These are phyloP conservation scores for Plecotus auritus DNA, from an alignment of 2,113 vertebrate genomes.

Conservation along the genomic window DNA sequence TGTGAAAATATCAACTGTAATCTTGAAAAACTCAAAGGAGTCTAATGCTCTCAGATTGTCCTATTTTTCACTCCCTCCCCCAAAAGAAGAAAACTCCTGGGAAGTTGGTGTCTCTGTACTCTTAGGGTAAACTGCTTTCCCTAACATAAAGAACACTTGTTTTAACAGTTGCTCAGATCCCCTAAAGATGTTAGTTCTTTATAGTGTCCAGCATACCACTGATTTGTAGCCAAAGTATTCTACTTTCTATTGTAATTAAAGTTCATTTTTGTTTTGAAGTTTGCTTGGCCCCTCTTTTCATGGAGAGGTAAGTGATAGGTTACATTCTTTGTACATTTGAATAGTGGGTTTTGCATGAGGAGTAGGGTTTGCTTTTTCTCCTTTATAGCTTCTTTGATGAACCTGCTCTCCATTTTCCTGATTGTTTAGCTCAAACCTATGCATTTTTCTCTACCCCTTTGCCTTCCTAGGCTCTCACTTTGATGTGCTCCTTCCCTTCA, in stretches of 20 bases:
- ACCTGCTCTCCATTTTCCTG: constrained; percentile 38
- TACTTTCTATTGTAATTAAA: constrained; percentile 62
- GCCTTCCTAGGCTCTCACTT: constrained; percentile 9
- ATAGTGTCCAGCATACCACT: neutral
- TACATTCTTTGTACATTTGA: constrained; percentile 68
- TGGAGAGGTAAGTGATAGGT: constrained; percentile 71
- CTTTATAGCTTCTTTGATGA: neutral
- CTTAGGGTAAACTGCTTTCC: neutral
- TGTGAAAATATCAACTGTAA: neutral
- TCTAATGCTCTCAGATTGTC: neutral
- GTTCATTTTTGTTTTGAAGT: constrained; percentile 75
- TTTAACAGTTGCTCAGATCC: neutral
- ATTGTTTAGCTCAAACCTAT: constrained; percentile 31
- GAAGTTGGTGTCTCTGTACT: neutral
- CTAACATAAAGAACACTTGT: neutral
- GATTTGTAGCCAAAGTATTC: constrained; percentile 21
- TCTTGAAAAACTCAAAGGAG: neutral
- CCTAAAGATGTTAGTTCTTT: neutral
- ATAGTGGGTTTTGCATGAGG: constrained; percentile 71
- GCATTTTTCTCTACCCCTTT: constrained; percentile 17
- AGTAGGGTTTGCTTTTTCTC: constrained; percentile 38
- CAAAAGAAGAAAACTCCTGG: neutral
- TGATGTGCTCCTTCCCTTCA: constrained; percentile 30
- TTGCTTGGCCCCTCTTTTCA: constrained; percentile 66
- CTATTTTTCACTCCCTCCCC: neutral